phyloP scores from a whole-genome alignment of 2,888 invertebrate species.

The Mesopsocus fuscifrons region DNA sequence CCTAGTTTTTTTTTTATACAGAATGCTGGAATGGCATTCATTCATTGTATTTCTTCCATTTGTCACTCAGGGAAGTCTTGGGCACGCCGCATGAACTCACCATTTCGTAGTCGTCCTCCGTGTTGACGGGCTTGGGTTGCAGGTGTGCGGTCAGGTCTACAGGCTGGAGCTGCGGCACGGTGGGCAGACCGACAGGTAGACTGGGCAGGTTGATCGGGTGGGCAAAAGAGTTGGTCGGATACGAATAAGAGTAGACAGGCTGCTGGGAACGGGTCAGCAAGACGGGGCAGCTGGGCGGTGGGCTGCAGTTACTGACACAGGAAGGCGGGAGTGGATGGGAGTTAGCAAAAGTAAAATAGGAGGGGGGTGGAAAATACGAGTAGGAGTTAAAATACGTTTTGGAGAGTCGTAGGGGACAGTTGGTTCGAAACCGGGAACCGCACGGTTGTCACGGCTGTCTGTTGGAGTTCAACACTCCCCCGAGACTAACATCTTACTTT shows the following conservation, averaged over 20 bases:
- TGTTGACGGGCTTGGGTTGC: constrained; percentile 4
- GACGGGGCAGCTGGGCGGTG: constrained; percentile 4
- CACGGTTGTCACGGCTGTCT: too few relatives aligned
- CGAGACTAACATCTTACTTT: too few relatives aligned
- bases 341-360: constrained; percentile 6
- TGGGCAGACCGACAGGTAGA: not conserved
- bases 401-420: constrained; percentile 3
- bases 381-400: constrained; percentile 10
- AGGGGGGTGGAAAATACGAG: constrained; percentile 7
- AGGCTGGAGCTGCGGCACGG: constrained; percentile 1
- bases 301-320: constrained; percentile 2
- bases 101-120: constrained; percentile 8
- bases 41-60: too few relatives aligned
- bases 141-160: constrained; percentile 2
- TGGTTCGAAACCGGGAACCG: too few relatives aligned
- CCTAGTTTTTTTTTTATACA: too few relatives aligned
- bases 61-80: too few relatives aligned
- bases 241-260: constrained; percentile 7
- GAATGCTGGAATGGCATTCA: too few relatives aligned
- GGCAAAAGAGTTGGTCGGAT: too few relatives aligned
- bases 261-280: constrained; percentile 1
- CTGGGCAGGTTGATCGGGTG: not conserved
- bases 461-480: too few relatives aligned
- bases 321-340: constrained; percentile 2
- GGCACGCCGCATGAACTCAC: too few relatives aligned